Base-by-base conservation (phyloP, 2,888 invertebrate species). In the Andricus curvator region DNA sequence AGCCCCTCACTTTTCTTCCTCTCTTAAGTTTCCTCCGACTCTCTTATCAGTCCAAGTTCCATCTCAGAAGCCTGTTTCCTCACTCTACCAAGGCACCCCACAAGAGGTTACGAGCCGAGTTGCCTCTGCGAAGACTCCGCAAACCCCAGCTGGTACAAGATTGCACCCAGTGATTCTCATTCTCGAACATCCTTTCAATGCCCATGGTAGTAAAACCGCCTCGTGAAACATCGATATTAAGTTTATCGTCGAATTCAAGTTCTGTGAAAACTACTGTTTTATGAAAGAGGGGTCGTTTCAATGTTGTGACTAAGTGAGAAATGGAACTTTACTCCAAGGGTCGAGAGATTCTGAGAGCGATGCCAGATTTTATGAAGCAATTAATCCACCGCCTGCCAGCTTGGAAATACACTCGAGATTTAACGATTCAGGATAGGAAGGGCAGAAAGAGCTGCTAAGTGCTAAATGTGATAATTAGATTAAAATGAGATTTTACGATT, bases 131-230 rank as follows among this genome's bases (percentile, higher is more conserved):
- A 86, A 90, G 89, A 90, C 89, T 89, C 89, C 90, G 87, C 89
- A 90, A 91, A 90, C 90, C 89, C 91, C 91, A 90, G 90, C 90
- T 89, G 89, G 89, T 91, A 92, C 91, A 91, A 86, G 91, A 92
- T 92, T 92, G 92, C 89, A 89, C 87, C 85, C 91, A 91, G 92
- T 85, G 92, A 88, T 88, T 91, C 91, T 89, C 92, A 91, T 79
- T 82, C 78, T 68, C 77, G 41, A 76, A 67, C 33, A 41, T 37
- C n/a, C 68, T 77, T 60, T 78, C 67, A 74, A 74, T 74, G 48
- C 17, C 6, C 0, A 17, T 48, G 56, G 29, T 17, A 20, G 56
- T 56, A 74, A 74, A 74, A 60, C n/a, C 74, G 60, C 13, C 56
- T 37, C 56, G 33, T 33, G 22, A 33, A 60, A 60, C 51, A 74